Base-by-base conservation (phyloP, 2,888 invertebrate genomes). In the Morinoia aosen region DNA sequence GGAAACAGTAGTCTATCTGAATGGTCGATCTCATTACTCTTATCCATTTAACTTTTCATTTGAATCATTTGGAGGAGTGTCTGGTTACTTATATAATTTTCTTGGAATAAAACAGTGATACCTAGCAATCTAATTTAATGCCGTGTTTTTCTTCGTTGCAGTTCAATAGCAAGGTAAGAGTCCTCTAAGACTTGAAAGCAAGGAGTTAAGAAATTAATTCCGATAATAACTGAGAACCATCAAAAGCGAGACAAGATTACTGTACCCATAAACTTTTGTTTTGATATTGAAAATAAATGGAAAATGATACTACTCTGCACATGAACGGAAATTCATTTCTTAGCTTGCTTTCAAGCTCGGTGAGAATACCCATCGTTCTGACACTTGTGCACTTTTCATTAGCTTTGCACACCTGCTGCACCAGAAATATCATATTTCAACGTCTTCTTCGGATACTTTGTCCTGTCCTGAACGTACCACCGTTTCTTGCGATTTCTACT, bases 161-260 rank as follows among this genome's bases (percentile, higher is more conserved):
- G 95, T 95, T 95, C 95, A 95, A 95, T 76, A 95, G 64, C 95
- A 95, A 95, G 95, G 95, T 95, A 95, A 95, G 95, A 90, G 48
- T 90, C 48, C 48, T 40, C 40, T 39, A 19, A 8, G 19, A 90
- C 39, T 48, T 90, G 76, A 33, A 76, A 76, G 76, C 76, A 76
- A 16, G 48, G 48, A 48, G 76, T 33, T 8, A 76, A 76, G 76
- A 76, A 76, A 76, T 10, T 76, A 33, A 25, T 76, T 76, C 33
- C 76, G 25, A 16, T 76, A 33, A 25, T 33, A 33, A 25, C 25
- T 76, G 25, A 2, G 33, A 76, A 7, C 25, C 76, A 10, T 76
- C 25, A 33, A 16, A 25, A 76, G 16, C 76, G 33, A 76, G 7
- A 33, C 76, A 33, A 76, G 2, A 33, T 33, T 76, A 76, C 16